Conservation (phyloP, 2,797 vertebrate species). For the Caiman crocodilus region DNA sequence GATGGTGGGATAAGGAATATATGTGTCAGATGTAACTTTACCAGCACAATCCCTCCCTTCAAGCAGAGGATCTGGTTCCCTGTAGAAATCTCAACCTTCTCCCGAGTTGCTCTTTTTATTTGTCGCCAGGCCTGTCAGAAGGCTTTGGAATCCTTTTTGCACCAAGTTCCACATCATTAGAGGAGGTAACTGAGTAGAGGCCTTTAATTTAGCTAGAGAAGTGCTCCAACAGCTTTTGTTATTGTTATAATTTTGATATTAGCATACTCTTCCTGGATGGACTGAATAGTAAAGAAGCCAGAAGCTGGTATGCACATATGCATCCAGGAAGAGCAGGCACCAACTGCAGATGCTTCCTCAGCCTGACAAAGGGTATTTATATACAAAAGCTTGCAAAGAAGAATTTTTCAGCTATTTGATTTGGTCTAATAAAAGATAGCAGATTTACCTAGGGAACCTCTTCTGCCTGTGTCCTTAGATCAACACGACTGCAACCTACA, state of each 20-base stretch:
- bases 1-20: neutral
- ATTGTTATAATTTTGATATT: neutral
- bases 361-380: no score
- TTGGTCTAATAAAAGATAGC: no score
- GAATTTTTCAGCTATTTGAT: no score
- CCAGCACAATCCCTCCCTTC: neutral
- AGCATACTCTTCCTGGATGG: no score
- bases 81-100: neutral
- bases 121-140: neutral
- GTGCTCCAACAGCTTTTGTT: neutral
- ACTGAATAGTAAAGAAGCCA: no score
- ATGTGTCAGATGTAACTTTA: neutral
- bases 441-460: no score
- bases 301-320: no score
- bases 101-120: neutral
- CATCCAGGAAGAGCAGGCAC: neutral
- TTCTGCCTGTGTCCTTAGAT: no score
- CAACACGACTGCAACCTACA: no score
- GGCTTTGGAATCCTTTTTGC: neutral
- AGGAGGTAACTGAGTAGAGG: neutral
- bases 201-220: neutral
- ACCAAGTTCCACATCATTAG: neutral
- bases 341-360: no score
- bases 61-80: neutral
- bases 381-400: no score